These are phyloP conservation scores for Actinemys pallida DNA, from an alignment of 2,113 vertebrate genomes.

Conservation along the genomic window DNA sequence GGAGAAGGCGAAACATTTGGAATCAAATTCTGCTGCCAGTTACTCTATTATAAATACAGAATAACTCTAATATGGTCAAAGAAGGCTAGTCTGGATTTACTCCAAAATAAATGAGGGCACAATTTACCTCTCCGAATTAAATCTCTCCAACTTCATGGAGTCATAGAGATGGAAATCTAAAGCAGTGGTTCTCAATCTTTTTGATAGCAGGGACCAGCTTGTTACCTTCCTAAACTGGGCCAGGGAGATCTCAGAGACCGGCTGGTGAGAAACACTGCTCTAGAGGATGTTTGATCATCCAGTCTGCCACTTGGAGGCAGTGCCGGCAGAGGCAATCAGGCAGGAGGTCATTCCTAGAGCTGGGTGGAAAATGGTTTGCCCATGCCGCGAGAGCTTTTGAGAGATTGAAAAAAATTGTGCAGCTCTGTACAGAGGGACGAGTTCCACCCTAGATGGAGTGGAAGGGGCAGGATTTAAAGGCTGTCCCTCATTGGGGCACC, in stretches of 20 bases:
- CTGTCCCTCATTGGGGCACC: neutral
- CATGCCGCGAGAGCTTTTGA: fast-evolving
- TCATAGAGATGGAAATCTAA: neutral
- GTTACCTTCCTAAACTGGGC: too few species aligned
- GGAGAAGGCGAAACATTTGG: neutral
- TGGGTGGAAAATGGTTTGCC: too few species aligned
- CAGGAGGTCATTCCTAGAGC: neutral
- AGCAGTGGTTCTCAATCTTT: too few species aligned
- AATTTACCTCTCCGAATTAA: neutral
- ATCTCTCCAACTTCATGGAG: neutral
- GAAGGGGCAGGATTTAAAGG: neutral
- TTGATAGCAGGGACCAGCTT: too few species aligned
- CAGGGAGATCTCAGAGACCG: too few species aligned
- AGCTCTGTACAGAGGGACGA: too few species aligned
- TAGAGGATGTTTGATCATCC: neutral
- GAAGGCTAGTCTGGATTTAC: neutral
- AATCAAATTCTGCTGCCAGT: neutral
- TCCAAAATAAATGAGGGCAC: neutral
- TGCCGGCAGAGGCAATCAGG: neutral
- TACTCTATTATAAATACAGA: neutral
- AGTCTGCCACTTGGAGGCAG: neutral
- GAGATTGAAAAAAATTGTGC: neutral
- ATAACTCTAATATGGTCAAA: neutral
- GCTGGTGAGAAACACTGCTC: too few species aligned
- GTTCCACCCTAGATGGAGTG: too few species aligned